phyloP scores from a whole-genome alignment of 2,888 invertebrate species.

The Phalangium opilio region DNA sequence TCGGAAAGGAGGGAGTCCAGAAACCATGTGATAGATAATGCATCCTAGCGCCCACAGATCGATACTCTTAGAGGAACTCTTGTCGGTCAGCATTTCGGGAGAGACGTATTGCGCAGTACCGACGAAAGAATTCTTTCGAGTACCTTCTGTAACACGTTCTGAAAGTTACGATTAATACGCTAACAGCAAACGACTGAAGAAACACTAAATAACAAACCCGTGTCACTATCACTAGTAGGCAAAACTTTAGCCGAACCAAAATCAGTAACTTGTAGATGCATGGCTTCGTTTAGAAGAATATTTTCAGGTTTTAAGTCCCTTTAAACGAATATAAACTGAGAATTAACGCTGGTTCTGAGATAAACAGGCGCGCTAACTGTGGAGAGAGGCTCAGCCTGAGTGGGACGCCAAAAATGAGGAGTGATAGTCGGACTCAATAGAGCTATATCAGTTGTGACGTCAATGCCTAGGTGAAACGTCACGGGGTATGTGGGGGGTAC shows the following conservation, averaged over 20 bases:
- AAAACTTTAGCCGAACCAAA: slow-evolving; percentile 64
- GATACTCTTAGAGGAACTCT: slow-evolving; percentile 38
- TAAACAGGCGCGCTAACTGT: too few species aligned
- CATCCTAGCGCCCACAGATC: slow-evolving; percentile 98
- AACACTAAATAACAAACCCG: background rate
- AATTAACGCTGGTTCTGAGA: too few species aligned
- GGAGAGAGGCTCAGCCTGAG: too few species aligned
- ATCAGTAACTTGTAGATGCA: slow-evolving; percentile 92
- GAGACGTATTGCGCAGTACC: slow-evolving; percentile 98
- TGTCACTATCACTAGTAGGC: background rate
- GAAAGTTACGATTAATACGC: too few species aligned
- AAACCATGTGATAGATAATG: slow-evolving; percentile 90
- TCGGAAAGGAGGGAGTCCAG: slow-evolving; percentile 80
- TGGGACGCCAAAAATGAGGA: too few species aligned
- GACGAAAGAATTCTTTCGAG: slow-evolving; percentile 49
- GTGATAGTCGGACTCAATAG: too few species aligned
- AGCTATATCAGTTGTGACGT: too few species aligned
- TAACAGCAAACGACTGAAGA: too few species aligned
- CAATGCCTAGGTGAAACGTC: too few species aligned
- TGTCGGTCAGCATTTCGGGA: slow-evolving; percentile 78
- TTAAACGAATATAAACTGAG: too few species aligned
- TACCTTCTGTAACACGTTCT: slow-evolving; percentile 7
- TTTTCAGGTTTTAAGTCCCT: slow-evolving; percentile 94
- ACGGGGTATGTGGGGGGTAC: too few species aligned
- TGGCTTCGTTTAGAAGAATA: slow-evolving; percentile 80